These are phyloP conservation scores for Microctonus hyperodae DNA, from an alignment of 2,888 invertebrate genomes.

Conservation along the genomic window DNA sequence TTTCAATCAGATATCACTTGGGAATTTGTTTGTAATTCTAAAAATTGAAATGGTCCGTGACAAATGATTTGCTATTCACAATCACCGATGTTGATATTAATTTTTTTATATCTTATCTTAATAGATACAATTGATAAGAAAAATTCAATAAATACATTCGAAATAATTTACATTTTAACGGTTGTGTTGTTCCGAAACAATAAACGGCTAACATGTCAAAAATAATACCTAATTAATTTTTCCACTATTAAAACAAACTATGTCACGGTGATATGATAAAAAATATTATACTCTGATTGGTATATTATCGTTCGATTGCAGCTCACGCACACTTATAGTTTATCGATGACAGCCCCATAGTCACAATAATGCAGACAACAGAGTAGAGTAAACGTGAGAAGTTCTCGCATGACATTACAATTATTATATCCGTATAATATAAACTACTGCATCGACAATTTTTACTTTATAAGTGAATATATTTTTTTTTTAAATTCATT, in stretches of 20 bases:
- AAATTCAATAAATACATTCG: not conserved
- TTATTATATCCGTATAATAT: not conserved
- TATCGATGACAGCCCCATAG: conserved; percentile 24
- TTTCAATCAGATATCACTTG: no score
- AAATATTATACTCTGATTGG: conserved; percentile 9
- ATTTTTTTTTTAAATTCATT: not conserved
- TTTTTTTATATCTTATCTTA: not conserved
- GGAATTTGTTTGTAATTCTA: no score
- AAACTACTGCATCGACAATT: not conserved
- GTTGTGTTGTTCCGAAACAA: not conserved
- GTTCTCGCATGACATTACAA: not conserved
- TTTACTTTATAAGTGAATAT: not conserved
- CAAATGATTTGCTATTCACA: no score
- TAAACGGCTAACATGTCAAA: not conserved
- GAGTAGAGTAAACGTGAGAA: not conserved
- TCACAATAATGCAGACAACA: conserved; percentile 12
- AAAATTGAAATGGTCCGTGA: no score
- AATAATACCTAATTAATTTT: conserved; percentile 3
- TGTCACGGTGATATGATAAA: conserved; percentile 20
- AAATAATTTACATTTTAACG: not conserved
- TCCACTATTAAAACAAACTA: not conserved
- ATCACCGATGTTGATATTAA: not conserved
- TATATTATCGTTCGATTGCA: not conserved
- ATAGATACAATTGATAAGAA: not conserved
- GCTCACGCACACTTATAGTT: not conserved